phyloP scores from a whole-genome alignment of 2,888 invertebrate genomes.

The Epicampocera succincta region DNA sequence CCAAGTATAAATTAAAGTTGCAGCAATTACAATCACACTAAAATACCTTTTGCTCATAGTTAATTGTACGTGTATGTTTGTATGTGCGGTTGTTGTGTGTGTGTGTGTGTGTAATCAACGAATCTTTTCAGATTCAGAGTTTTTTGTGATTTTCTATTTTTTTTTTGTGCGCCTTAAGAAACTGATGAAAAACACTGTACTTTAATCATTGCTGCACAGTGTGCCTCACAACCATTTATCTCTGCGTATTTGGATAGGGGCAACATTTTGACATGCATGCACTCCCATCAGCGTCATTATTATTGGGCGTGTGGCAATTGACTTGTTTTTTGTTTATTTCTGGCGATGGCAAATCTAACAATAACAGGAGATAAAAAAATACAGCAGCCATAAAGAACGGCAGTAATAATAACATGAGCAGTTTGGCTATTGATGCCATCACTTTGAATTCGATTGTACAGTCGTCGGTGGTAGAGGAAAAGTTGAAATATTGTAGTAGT shows the following conservation, averaged over 20 bases:
- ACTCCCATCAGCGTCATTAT: conserved; percentile 69
- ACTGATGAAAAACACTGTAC: conserved; percentile 37
- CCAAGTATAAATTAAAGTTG: conserved; percentile 12
- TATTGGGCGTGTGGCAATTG: conserved; percentile 69
- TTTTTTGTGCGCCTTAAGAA: conserved; percentile 40
- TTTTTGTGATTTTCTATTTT: neutral
- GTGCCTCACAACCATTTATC: conserved; percentile 34
- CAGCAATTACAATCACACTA: conserved; percentile 45
- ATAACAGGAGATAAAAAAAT: conserved; percentile 7
- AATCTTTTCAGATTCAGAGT: conserved; percentile 16
- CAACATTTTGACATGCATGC: conserved; percentile 69
- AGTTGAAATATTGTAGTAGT: neutral
- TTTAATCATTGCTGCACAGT: conserved; percentile 43
- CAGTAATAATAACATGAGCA: conserved; percentile 52
- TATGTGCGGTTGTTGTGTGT: no score
- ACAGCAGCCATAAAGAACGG: conserved; percentile 22
- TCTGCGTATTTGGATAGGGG: conserved; percentile 60
- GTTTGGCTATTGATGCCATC: conserved; percentile 62
- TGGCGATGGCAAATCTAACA: conserved; percentile 39
- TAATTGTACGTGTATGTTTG: conserved; percentile 11
- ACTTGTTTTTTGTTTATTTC: conserved; percentile 35
- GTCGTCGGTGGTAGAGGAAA: conserved; percentile 7
- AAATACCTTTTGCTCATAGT: conserved; percentile 24
- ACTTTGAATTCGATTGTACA: conserved; percentile 18
- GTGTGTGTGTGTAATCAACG: conserved; percentile 10